Percentiles rank a stretch among this genome's conserved stretches.
Evolutionary conservation across 2,113 vertebrate genomes (phyloP).

Genomic region (Coryphaenoides rupestris): DNA sequence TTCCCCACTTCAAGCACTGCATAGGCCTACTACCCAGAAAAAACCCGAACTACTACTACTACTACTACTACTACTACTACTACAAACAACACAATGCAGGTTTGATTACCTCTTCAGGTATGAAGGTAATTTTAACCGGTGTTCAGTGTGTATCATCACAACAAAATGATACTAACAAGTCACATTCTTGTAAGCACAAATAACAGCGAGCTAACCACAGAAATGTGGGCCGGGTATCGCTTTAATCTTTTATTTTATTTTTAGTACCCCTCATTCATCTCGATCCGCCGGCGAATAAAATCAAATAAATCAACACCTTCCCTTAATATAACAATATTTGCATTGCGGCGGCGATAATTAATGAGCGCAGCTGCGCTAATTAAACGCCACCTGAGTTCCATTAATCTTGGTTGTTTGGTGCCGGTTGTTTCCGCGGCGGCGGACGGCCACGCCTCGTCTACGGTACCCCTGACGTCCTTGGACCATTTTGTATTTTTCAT

Average conservation of each 20-base stretch:
- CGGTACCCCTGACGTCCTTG: slow-evolving; percentile 74
- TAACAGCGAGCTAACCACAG: not conserved
- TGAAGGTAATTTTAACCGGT: too few relatives aligned
- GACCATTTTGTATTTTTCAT: slow-evolving; percentile 72
- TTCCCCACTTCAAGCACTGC: too few relatives aligned
- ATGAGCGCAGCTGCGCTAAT: slow-evolving; percentile 99
- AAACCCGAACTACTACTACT: too few relatives aligned
- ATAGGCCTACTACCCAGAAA: too few relatives aligned
- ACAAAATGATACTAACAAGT: too few relatives aligned
- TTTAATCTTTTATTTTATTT: slow-evolving; percentile 42
- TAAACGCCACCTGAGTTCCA: slow-evolving; percentile 99
- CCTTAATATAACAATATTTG: slow-evolving; percentile 99
- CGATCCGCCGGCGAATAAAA: slow-evolving; percentile 91
- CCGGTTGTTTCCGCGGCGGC: slow-evolving; percentile 76
- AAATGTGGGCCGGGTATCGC: slow-evolving; percentile 29
- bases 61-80: too few relatives aligned
- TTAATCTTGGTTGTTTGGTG: slow-evolving; percentile 93
- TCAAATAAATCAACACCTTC: slow-evolving; percentile 99
- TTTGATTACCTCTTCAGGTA: too few relatives aligned
- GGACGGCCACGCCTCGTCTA: slow-evolving; percentile 77
- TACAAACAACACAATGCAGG: too few relatives aligned
- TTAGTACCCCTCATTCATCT: slow-evolving; percentile 90
- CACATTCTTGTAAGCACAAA: too few relatives aligned
- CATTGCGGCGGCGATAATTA: slow-evolving; percentile 92
- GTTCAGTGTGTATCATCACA: too few relatives aligned